phyloP scores from a whole-genome alignment of 2,113 vertebrate species.

The Spizaetus ornatus region DNA sequence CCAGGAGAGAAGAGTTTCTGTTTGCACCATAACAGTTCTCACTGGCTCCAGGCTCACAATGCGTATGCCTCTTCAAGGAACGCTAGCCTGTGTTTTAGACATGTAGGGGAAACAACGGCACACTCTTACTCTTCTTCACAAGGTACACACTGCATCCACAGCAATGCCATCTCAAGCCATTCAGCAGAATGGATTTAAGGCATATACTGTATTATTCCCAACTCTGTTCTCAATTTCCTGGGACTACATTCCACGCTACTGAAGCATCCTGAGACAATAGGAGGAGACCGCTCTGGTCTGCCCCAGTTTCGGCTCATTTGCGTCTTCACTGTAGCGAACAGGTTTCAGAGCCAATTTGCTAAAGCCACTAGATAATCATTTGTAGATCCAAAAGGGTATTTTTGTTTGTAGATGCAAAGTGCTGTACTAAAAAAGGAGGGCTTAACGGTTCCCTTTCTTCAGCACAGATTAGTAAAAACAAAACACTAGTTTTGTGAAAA shows the following conservation, averaged over 20 bases:
- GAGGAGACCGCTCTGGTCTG: not conserved
- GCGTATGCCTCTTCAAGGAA: fast-evolving
- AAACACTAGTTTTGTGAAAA: not conserved
- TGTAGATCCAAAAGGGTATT: not conserved
- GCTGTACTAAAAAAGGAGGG: not conserved
- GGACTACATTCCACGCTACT: not conserved
- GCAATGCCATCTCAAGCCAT: not conserved
- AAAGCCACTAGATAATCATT: not conserved
- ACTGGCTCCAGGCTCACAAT: not conserved
- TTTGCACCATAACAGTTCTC: not conserved
- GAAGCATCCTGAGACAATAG: not conserved
- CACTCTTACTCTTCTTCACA: not conserved
- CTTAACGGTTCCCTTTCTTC: not conserved
- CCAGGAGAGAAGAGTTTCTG: not conserved
- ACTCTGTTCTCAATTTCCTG: not conserved
- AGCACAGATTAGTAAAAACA: not conserved
- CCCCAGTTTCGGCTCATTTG: not conserved
- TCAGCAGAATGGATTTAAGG: not conserved
- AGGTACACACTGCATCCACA: not conserved
- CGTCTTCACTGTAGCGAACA: not conserved
- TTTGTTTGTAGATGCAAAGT: not conserved
- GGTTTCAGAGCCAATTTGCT: not conserved
- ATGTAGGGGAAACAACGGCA: not conserved
- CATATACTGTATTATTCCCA: not conserved
- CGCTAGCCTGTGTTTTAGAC: not conserved